Percentiles rank a stretch among this genome's conserved stretches.
Evolutionary conservation across 2,888 invertebrate species (phyloP).

Genomic region (Volucella inanis): DNA sequence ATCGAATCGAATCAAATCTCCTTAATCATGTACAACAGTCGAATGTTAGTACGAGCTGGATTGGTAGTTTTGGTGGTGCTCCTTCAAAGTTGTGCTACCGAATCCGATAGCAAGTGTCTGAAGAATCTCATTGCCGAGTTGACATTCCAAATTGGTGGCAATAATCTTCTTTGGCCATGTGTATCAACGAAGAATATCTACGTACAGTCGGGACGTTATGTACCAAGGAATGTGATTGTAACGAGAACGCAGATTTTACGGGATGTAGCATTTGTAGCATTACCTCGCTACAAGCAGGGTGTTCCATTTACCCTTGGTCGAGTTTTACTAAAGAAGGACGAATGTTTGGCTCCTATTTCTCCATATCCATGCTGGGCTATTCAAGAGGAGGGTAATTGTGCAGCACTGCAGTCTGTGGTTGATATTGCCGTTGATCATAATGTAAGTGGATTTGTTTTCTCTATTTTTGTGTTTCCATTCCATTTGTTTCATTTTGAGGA

Average conservation of each 20-base stretch:
- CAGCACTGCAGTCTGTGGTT: constrained; percentile 88
- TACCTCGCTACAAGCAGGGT: constrained; percentile 86
- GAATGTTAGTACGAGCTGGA: constrained; percentile 33
- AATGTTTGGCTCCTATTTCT: constrained; percentile 84
- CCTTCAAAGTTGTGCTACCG: constrained; percentile 28
- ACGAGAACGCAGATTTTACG: constrained; percentile 86
- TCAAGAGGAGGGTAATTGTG: constrained; percentile 87
- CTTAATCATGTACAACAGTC: constrained; percentile 43
- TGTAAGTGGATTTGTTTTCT: constrained; percentile 78
- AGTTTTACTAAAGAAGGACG: constrained; percentile 84
- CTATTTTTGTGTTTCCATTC: constrained; percentile 29
- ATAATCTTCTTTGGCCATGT: constrained; percentile 85
- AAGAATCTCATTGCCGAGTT: constrained; percentile 77
- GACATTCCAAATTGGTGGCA: constrained; percentile 81
- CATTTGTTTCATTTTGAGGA: constrained; percentile 11
- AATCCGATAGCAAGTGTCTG: constrained; percentile 35
- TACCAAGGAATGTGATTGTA: constrained; percentile 85
- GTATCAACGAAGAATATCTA: constrained; percentile 85
- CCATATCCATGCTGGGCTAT: constrained; percentile 87
- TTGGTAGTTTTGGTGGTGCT: constrained; percentile 46
- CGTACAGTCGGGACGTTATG: constrained; percentile 85
- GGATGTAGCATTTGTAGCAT: constrained; percentile 85
- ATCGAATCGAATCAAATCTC: too few relatives aligned
- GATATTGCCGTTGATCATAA: constrained; percentile 86
- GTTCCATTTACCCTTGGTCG: constrained; percentile 86